A percentile compares a stretch with the other conserved stretches of the same genome.
Conservation (phyloP, 2,797 vertebrate genomes). For the Spinibarbus caldwelli region DNA sequence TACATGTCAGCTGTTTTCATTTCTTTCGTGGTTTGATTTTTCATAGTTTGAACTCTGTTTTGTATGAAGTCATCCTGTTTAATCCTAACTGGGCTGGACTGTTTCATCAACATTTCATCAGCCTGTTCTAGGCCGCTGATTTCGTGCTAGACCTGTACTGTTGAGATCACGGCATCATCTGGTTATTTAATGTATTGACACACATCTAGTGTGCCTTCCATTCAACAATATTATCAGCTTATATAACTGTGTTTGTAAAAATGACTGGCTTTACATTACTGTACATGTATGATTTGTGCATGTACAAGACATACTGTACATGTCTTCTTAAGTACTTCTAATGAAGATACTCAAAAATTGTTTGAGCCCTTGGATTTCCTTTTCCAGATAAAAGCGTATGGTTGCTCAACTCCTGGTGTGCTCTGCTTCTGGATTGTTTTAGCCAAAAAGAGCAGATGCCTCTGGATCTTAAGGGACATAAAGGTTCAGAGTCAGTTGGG, state of each 20-base stretch:
- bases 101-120: background rate
- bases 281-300: background rate
- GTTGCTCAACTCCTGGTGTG: slow-evolving; percentile 17
- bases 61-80: slow-evolving; percentile 4
- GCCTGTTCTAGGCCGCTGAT: background rate
- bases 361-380: slow-evolving; percentile 27
- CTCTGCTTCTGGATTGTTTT: background rate
- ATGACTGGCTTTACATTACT: background rate
- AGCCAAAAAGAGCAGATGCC: slow-evolving; percentile 21
- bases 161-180: background rate
- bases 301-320: background rate
- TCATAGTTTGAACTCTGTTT: too few species aligned
- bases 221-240: background rate
- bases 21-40: background rate
- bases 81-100: background rate
- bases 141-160: background rate
- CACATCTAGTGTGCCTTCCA: too few species aligned
- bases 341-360: background rate
- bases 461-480: slow-evolving; percentile 37
- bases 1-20: background rate
- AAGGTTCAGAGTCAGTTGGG: slow-evolving; percentile 35
- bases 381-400: slow-evolving; percentile 5
- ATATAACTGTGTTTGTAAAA: background rate
- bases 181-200: background rate
- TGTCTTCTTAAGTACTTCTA: background rate